Conservation (phyloP, 2,888 invertebrate genomes). For the Aquatica leii region DNA sequence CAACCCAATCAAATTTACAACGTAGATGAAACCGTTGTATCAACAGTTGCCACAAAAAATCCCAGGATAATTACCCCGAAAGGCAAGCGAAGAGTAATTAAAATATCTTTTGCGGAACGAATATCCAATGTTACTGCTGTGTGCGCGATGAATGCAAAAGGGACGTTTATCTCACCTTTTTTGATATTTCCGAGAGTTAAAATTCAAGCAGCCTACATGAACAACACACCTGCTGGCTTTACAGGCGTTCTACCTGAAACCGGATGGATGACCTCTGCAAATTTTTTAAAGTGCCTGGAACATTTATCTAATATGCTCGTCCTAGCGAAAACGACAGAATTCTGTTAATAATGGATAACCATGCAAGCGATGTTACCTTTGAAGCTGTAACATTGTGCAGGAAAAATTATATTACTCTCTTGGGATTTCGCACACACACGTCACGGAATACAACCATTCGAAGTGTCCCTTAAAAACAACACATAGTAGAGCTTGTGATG, state of each 20-base stretch:
- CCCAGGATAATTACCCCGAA: slow-evolving; percentile 1
- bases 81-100: slow-evolving; percentile 13
- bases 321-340: slow-evolving; percentile 42
- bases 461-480: background rate
- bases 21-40: slow-evolving; percentile 9
- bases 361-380: slow-evolving; percentile 18
- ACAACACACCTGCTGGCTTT: slow-evolving; percentile 51
- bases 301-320: slow-evolving; percentile 47
- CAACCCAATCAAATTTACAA: slow-evolving; percentile 11
- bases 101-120: slow-evolving; percentile 46
- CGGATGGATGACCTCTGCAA: slow-evolving; percentile 49
- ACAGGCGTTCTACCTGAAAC: slow-evolving; percentile 46
- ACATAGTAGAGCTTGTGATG: background rate
- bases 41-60: slow-evolving; percentile 7
- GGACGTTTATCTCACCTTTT: slow-evolving; percentile 50
- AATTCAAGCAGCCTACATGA: slow-evolving; percentile 45
- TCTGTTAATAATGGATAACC: slow-evolving; percentile 45
- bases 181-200: no score
- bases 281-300: slow-evolving; percentile 43
- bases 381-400: no score
- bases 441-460: background rate
- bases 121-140: slow-evolving; percentile 51
- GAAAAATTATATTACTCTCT: no score
- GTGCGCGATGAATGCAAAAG: slow-evolving; percentile 48
- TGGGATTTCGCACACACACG: background rate